Conservation (phyloP, 2,888 invertebrate species). For the Meloe dianella region DNA sequence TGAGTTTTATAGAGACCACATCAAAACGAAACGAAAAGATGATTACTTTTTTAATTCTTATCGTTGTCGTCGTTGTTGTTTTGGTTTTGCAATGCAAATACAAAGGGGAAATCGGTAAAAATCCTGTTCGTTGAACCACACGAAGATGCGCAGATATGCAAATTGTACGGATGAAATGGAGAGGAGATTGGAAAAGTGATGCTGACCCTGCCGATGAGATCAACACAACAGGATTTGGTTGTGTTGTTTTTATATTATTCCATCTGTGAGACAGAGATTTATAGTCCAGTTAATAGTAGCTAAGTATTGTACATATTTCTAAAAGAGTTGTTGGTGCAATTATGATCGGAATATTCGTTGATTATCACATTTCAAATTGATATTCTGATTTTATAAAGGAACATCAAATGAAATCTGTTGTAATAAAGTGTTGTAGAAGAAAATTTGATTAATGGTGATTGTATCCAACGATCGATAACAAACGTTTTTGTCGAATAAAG, state of each 20-base stretch:
- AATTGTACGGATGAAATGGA: constrained; percentile 27
- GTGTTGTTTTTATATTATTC: constrained; percentile 30
- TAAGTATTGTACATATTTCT: constrained; percentile 38
- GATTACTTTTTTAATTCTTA: constrained; percentile 8
- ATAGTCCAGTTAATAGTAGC: constrained; percentile 37
- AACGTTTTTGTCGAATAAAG: neutral
- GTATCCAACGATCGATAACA: neutral
- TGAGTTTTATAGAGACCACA: neutral
- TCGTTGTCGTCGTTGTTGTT: neutral
- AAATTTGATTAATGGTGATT: neutral
- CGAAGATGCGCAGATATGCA: constrained; percentile 40
- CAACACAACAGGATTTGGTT: constrained; percentile 18
- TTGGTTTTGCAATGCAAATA: constrained; percentile 10
- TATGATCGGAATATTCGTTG: neutral
- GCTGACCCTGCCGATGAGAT: constrained; percentile 24
- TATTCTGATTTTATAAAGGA: no score
- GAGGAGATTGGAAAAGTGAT: constrained; percentile 27
- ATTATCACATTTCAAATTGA: neutral
- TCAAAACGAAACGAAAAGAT: neutral
- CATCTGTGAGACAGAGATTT: constrained; percentile 33
- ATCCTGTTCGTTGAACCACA: constrained; percentile 40
- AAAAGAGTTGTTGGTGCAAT: constrained; percentile 34
- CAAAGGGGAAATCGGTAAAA: constrained; percentile 23
- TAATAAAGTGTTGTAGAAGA: neutral
- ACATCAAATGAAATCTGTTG: no score